Evolutionary conservation across 1,140 invertebrate species (phyloP).

Genomic region (Thalassaphorura encarpata): DNA sequence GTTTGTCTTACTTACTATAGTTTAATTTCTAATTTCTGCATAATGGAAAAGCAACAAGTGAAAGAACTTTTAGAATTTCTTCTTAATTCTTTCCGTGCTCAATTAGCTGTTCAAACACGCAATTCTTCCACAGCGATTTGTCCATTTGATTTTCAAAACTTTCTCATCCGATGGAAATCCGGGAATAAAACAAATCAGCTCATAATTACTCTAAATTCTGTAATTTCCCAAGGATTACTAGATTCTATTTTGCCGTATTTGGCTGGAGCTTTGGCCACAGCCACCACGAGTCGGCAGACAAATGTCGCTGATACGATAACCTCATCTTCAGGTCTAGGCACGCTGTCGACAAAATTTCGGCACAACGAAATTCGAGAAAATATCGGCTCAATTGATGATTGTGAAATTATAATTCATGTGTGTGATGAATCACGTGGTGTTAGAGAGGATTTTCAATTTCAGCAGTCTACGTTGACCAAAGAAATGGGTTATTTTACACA

Average conservation of each 20-base stretch:
- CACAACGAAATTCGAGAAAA: conserved; percentile 2
- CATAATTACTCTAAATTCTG: conserved; percentile 9
- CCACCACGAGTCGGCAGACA: conserved; percentile 48
- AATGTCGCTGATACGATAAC: conserved; percentile 5
- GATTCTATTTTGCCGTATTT: conserved; percentile 34
- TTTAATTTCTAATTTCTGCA: too few species aligned
- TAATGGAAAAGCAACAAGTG: conserved; percentile 12
- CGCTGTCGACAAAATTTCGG: neutral
- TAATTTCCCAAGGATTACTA: conserved; percentile 33
- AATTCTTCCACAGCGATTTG: conserved; percentile 17
- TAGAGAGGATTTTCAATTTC: conserved; percentile 77
- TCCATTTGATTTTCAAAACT: conserved; percentile 21
- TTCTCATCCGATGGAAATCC: neutral
- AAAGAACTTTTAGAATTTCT: conserved; percentile 30
- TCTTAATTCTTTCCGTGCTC: conserved; percentile 23
- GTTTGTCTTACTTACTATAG: too few species aligned
- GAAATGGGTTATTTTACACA: conserved; percentile 94
- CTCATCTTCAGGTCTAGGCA: neutral
- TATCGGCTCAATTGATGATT: conserved; percentile 3
- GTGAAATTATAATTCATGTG: conserved; percentile 75
- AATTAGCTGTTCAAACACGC: conserved; percentile 18
- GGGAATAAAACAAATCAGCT: conserved; percentile 3
- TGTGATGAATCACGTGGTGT: conserved; percentile 76
- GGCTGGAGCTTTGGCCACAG: conserved; percentile 34
- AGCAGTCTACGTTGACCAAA: conserved; percentile 66